A percentile compares a stretch with the other conserved stretches of the same genome.
These are phyloP conservation scores for Gobionotothen gibberifrons DNA, from an alignment of 2,797 vertebrate species.

Conservation along the genomic window DNA sequence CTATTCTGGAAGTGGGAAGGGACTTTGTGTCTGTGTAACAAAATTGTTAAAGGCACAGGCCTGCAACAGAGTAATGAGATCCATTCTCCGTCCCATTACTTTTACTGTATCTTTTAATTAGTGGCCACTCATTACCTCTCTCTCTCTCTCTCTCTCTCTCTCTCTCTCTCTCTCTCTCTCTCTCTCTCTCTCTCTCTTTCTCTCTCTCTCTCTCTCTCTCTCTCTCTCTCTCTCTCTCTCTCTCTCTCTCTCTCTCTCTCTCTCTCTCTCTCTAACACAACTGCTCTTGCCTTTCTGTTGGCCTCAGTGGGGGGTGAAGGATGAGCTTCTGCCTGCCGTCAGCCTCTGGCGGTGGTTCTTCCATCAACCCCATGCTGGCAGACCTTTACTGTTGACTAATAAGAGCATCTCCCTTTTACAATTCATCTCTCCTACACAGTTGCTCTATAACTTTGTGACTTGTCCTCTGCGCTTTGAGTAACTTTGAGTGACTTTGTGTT, in stretches of 20 bases:
- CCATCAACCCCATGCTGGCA: conserved; percentile 74
- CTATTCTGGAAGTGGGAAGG: conserved; percentile 18
- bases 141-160: conserved; percentile 18
- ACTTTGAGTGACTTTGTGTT: conserved; percentile 67
- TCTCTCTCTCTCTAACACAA: conserved; percentile 34
- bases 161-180: conserved; percentile 31
- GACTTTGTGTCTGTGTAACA: conserved; percentile 38
- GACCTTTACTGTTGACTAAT: conserved; percentile 78
- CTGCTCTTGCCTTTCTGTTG: conserved; percentile 32
- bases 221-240: conserved; percentile 36
- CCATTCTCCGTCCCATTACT: conserved; percentile 45
- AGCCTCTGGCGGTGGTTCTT: conserved; percentile 69
- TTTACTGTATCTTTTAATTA: conserved; percentile 66
- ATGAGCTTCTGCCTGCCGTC: conserved; percentile 66
- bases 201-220: conserved; percentile 18
- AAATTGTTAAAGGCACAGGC: conserved; percentile 46
- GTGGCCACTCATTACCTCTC: conserved; percentile 51
- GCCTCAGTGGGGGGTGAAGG: conserved; percentile 61
- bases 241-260: conserved; percentile 18
- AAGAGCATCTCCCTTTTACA: conserved; percentile 62
- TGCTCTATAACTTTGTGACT: conserved; percentile 60
- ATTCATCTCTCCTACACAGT: conserved; percentile 45
- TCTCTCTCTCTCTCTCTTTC: conserved; percentile 35
- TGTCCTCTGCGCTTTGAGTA: conserved; percentile 51
- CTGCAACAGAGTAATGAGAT: conserved; percentile 54